Conservation (phyloP, 2,888 invertebrate genomes). For the Caenorhabditis auriculariae region DNA sequence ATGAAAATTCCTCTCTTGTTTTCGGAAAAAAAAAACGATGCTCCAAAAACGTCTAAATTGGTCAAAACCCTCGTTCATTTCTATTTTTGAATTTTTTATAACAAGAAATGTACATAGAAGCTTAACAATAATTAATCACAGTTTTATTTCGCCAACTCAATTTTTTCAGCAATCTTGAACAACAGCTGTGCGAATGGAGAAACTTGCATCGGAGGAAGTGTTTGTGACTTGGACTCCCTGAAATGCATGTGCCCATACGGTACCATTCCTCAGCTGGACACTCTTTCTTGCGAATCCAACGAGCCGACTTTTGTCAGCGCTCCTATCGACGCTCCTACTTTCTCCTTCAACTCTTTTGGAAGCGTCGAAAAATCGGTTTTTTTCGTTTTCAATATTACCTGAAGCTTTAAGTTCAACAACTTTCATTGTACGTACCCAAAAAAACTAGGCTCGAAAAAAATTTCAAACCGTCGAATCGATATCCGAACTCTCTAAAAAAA, state of each 20-base stretch:
- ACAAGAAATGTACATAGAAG: background rate
- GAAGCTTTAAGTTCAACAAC: too few species aligned
- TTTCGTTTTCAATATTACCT: too few species aligned
- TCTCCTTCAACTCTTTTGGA: slow-evolving; percentile 20
- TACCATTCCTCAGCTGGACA: slow-evolving; percentile 56
- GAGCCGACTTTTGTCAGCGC: slow-evolving; percentile 27
- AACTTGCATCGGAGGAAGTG: slow-evolving; percentile 61
- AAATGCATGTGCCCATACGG: slow-evolving; percentile 60
- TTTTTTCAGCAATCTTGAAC: slow-evolving; percentile 57
- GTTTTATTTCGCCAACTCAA: too few species aligned
- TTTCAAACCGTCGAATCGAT: too few species aligned
- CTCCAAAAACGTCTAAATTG: too few species aligned
- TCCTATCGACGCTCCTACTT: slow-evolving; percentile 26
- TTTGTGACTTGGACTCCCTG: slow-evolving; percentile 54
- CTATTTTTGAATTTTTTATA: too few species aligned
- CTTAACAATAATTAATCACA: background rate
- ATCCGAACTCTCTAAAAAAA: too few species aligned
- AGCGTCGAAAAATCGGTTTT: background rate
- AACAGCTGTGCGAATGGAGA: slow-evolving; percentile 60
- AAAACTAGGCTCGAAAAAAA: too few species aligned
- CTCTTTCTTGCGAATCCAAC: slow-evolving; percentile 50
- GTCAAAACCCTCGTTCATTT: too few species aligned
- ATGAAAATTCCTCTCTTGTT: too few species aligned
- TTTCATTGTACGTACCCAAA: too few species aligned
- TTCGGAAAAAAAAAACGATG: too few species aligned